Evolutionary conservation across 2,113 vertebrate genomes (phyloP).

Genomic region (Gavia stellata): DNA sequence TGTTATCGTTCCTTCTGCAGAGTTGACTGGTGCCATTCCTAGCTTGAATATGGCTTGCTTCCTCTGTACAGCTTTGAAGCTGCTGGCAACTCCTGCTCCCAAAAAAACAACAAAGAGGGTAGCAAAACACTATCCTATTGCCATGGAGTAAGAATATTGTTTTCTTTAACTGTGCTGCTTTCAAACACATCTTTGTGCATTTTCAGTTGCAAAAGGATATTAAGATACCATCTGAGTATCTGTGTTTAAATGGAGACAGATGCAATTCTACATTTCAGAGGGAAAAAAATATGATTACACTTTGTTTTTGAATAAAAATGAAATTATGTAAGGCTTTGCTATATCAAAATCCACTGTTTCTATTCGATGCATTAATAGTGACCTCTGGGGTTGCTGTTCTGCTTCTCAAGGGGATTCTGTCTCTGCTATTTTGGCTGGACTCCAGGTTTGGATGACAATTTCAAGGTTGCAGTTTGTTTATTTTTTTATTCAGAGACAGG

Average conservation of each 20-base stretch:
- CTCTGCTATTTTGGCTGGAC: background rate
- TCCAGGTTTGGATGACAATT: conserved; percentile 36
- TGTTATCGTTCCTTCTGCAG: background rate
- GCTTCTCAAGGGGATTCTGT: conserved; percentile 42
- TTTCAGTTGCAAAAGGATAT: background rate
- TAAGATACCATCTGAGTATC: background rate
- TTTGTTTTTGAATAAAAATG: background rate
- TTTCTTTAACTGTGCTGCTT: background rate
- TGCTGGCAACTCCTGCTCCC: background rate
- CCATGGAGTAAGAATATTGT: background rate
- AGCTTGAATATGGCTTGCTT: background rate
- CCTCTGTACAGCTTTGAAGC: background rate
- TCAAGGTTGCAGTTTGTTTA: conserved; percentile 45
- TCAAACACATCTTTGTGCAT: background rate
- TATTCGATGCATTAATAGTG: background rate
- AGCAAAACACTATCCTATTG: background rate
- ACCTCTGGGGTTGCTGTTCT: conserved; percentile 35
- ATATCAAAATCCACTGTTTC: background rate
- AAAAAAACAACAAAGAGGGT: background rate
- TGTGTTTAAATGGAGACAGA: background rate
- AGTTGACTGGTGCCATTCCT: background rate
- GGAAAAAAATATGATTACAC: background rate
- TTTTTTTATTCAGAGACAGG: background rate
- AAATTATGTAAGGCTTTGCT: background rate
- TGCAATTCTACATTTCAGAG: background rate